Evolutionary conservation across 2,113 vertebrate genomes (phyloP).

Genomic region (Anhinga rufa): DNA sequence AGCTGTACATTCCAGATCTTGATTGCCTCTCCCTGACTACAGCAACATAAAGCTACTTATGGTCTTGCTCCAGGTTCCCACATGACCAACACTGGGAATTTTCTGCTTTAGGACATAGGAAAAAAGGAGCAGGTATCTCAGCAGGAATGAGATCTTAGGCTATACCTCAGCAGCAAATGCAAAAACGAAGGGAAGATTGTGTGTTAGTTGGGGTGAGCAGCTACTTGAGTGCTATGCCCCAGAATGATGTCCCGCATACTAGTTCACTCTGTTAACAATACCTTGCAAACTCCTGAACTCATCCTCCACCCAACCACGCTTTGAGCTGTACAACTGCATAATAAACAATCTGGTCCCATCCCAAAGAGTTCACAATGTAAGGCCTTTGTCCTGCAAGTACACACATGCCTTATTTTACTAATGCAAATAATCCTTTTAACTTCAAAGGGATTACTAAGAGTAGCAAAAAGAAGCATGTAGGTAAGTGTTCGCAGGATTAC

Average conservation of each 20-base stretch:
- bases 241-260: neutral
- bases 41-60: neutral
- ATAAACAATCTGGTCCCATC: neutral
- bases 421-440: constrained; percentile 60
- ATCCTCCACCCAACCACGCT: neutral
- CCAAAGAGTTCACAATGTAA: neutral
- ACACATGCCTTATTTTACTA: constrained; percentile 30
- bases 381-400: constrained; percentile 13
- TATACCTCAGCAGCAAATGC: neutral
- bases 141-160: neutral
- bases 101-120: neutral
- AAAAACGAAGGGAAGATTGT: neutral
- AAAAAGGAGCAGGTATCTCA: neutral
- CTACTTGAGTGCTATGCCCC: neutral
- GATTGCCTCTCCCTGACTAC: neutral
- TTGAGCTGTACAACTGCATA: neutral
- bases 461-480: constrained; percentile 29
- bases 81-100: neutral
- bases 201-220: neutral
- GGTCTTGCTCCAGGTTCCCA: neutral
- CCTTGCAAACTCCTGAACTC: neutral
- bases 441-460: constrained; percentile 51
- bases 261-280: neutral
- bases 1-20: neutral
- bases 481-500: constrained; percentile 8